Percentiles rank a stretch among this genome's conserved stretches.
Evolutionary conservation across 2,113 vertebrate species (phyloP).

Genomic region (Tachysurus fulvidraco): DNA sequence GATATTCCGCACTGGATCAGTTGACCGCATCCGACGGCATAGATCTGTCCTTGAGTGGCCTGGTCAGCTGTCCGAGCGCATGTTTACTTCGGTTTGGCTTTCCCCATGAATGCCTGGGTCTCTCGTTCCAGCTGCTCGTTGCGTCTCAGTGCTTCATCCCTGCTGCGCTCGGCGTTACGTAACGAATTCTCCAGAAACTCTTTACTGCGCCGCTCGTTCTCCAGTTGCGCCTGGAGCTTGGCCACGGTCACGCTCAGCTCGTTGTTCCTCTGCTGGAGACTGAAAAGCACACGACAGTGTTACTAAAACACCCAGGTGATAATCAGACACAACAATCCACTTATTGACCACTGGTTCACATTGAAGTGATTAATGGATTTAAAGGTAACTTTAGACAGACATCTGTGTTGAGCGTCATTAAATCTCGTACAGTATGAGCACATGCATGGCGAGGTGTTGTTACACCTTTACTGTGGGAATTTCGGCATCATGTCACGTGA

Average conservation of each 20-base stretch:
- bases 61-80: background rate
- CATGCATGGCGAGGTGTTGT: background rate
- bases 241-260: slow-evolving; percentile 81
- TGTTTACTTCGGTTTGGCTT: slow-evolving; percentile 11
- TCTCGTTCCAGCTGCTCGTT: slow-evolving; percentile 78
- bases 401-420: background rate
- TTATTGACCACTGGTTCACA: background rate
- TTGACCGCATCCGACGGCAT: background rate
- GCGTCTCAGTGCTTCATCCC: slow-evolving; percentile 76
- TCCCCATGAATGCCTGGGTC: slow-evolving; percentile 70
- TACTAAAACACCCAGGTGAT: background rate
- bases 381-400: too few species aligned
- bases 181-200: slow-evolving; percentile 78
- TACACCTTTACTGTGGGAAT: background rate
- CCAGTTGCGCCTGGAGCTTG: slow-evolving; percentile 78
- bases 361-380: background rate
- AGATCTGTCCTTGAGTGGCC: background rate
- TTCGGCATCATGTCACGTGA: background rate
- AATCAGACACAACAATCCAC: background rate
- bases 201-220: slow-evolving; percentile 73
- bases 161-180: slow-evolving; percentile 63
- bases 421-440: background rate
- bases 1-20: background rate
- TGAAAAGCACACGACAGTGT: slow-evolving; percentile 54
- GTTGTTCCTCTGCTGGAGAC: slow-evolving; percentile 83